Percentiles rank a stretch among this genome's conserved stretches.
Evolutionary conservation across 1,140 invertebrate genomes (phyloP).

Genomic region (Helicoverpa armigera): DNA sequence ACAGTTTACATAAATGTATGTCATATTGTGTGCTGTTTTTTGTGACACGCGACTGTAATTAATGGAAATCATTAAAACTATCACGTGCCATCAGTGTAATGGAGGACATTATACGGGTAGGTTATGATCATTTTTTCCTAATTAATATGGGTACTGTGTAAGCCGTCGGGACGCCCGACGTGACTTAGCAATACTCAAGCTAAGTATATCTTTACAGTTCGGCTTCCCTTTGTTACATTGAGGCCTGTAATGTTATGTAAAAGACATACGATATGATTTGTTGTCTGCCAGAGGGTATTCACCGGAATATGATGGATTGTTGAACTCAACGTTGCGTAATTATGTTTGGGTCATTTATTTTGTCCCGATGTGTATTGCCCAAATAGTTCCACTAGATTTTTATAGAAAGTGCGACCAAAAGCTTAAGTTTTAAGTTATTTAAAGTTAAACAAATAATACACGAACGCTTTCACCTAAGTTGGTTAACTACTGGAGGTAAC

Average conservation of each 20-base stretch:
- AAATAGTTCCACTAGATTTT: background rate
- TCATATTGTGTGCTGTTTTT: conserved; percentile 32
- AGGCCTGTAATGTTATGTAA: conserved; percentile 31
- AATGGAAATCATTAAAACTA: conserved; percentile 45
- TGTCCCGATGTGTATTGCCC: background rate
- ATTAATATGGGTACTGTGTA: conserved; percentile 38
- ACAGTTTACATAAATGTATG: conserved; percentile 37
- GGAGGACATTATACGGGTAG: conserved; percentile 46
- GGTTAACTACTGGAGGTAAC: conserved; percentile 21
- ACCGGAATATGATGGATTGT: conserved; percentile 22
- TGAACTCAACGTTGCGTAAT: conserved; percentile 12
- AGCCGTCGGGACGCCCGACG: conserved; percentile 11
- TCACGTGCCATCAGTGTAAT: conserved; percentile 41
- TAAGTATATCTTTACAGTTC: conserved; percentile 20
- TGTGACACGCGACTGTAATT: conserved; percentile 41
- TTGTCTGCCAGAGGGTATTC: conserved; percentile 25
- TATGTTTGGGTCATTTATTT: conserved; percentile 6
- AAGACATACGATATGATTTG: conserved; percentile 26
- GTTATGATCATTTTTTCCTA: conserved; percentile 45
- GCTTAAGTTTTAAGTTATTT: background rate
- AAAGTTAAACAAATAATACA: conserved; percentile 22
- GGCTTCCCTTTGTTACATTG: conserved; percentile 23
- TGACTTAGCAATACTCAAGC: conserved; percentile 34
- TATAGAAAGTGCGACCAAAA: background rate
- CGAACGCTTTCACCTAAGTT: conserved; percentile 17